A percentile compares a stretch with the other conserved stretches of the same genome.
Conservation (phyloP, 2,113 vertebrate genomes). For the Lutjanus erythropterus region DNA sequence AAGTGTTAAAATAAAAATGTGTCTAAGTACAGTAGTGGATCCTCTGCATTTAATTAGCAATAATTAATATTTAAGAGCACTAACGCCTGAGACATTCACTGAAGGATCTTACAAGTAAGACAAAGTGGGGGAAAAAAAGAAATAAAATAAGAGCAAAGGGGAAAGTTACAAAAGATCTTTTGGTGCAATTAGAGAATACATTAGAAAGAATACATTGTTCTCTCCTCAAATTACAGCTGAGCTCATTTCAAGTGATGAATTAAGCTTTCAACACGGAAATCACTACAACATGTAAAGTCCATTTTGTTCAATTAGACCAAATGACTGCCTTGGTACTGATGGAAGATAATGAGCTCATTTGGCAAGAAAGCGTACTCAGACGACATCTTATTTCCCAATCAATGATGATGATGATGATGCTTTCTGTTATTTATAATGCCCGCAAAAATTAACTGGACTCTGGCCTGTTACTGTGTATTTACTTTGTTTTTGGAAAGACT, state of each 20-base stretch:
- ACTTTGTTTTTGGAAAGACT: background rate
- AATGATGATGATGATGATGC: background rate
- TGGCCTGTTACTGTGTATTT: background rate
- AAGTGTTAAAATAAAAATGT: background rate
- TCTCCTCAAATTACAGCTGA: conserved; percentile 2
- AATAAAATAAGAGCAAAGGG: background rate
- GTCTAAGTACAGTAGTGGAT: background rate
- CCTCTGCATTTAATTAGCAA: background rate
- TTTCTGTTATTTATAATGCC: conserved; percentile 16
- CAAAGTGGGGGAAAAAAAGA: background rate
- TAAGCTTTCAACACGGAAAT: conserved; percentile 1
- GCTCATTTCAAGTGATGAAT: conserved; percentile 18
- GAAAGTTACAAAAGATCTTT: background rate
- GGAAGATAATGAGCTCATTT: conserved; percentile 36
- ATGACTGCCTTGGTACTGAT: background rate
- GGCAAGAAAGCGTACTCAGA: conserved; percentile 11
- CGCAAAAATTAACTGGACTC: background rate
- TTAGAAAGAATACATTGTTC: background rate
- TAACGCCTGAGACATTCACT: background rate
- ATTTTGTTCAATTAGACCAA: conserved; percentile 17
- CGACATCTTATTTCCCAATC: conserved; percentile 2
- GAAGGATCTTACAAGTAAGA: background rate
- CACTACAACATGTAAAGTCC: background rate
- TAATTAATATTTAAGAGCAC: background rate
- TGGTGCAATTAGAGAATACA: background rate